A percentile compares a stretch with the other conserved stretches of the same genome.
phyloP scores from a whole-genome alignment of 2,113 vertebrate species.

The Periophthalmus modestus region DNA sequence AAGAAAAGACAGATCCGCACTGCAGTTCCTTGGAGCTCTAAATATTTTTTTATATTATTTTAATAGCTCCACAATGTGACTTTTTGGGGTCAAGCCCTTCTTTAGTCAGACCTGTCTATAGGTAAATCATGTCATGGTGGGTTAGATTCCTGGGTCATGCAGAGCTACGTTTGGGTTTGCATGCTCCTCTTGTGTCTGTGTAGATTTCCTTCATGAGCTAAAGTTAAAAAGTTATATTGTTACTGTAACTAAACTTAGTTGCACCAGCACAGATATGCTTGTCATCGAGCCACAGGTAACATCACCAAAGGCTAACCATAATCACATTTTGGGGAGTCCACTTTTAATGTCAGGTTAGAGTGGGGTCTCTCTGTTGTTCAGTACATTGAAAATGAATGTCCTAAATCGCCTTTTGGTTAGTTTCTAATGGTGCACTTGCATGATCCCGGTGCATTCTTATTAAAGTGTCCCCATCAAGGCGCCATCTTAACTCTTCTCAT shows the following conservation, averaged over 20 bases:
- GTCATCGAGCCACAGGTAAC: not conserved
- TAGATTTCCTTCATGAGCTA: not conserved
- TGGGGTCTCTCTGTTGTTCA: not conserved
- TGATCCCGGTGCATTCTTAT: constrained; percentile 15
- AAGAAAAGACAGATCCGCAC: no score
- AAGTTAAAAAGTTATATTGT: not conserved
- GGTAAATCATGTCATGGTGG: not conserved
- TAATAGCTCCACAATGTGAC: no score
- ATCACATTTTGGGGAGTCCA: not conserved
- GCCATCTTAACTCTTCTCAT: constrained; percentile 32
- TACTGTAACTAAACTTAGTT: not conserved
- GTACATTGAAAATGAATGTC: not conserved
- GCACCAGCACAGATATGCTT: not conserved
- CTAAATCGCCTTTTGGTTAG: not conserved
- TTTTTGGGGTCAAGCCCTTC: no score
- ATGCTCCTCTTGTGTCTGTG: not conserved
- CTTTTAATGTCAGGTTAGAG: not conserved
- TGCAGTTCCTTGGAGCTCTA: no score
- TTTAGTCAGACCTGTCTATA: not conserved
- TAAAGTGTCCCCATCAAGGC: constrained; percentile 17
- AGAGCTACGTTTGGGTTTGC: not conserved
- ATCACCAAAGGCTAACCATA: not conserved
- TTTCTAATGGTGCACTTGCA: constrained; percentile 4
- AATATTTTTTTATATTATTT: no score
- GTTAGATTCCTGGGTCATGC: not conserved